These are phyloP conservation scores for Syrista parreyssii DNA, from an alignment of 2,888 invertebrate species.

Conservation along the genomic window DNA sequence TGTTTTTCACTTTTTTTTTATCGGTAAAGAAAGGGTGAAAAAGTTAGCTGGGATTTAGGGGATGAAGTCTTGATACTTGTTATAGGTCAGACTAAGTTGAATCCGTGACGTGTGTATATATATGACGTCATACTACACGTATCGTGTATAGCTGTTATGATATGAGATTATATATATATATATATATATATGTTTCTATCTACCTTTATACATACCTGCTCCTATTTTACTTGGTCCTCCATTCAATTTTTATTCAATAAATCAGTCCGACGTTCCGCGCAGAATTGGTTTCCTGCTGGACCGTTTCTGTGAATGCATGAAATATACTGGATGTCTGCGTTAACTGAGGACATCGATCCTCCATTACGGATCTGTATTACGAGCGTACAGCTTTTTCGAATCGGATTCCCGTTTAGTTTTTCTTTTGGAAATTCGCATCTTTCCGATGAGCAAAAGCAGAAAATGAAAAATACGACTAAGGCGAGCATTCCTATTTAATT, in stretches of 20 bases:
- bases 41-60: not conserved
- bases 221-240: slow-evolving; percentile 1
- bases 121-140: not conserved
- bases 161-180: not conserved
- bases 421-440: not conserved
- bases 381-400: not conserved
- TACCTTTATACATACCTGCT: not conserved
- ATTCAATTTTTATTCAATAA: slow-evolving; percentile 8
- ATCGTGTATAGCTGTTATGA: not conserved
- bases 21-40: not conserved
- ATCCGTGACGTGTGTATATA: not conserved
- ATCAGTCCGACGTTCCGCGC: slow-evolving; percentile 5
- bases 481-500: not conserved
- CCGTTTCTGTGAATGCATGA: slow-evolving; percentile 3
- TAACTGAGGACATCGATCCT: not conserved
- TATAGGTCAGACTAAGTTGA: not conserved
- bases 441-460: not conserved
- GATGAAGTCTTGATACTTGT: not conserved
- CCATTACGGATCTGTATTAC: not conserved
- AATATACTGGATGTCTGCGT: slow-evolving; percentile 2
- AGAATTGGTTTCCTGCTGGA: slow-evolving; percentile 8
- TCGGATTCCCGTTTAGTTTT: not conserved
- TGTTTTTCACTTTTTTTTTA: not conserved
- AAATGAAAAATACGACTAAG: not conserved
- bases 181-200: not conserved